phyloP scores from a whole-genome alignment of 2,113 vertebrate genomes.

The Anolis sagrei region DNA sequence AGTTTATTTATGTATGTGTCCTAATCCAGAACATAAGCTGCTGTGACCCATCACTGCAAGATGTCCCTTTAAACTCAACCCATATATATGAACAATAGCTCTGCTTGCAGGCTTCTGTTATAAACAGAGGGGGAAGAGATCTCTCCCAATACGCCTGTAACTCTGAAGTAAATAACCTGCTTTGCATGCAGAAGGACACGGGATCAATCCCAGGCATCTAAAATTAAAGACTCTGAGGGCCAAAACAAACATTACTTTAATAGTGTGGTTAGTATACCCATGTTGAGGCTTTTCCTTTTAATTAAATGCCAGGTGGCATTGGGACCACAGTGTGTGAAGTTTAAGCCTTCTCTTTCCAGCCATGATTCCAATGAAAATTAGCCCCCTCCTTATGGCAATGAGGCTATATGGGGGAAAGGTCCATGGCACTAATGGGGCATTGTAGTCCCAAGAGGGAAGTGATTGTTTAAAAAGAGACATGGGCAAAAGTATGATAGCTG shows the following conservation, averaged over 20 bases:
- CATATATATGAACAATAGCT: constrained; percentile 62
- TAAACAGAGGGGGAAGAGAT: constrained; percentile 65
- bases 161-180: background rate
- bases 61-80: constrained; percentile 61
- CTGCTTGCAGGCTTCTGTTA: constrained; percentile 63
- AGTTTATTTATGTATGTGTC: constrained; percentile 65
- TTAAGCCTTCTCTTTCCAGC: background rate
- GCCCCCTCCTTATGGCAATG: no score
- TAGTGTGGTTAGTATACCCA: background rate
- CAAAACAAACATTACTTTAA: background rate
- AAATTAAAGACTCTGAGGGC: constrained; percentile 22
- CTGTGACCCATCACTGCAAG: constrained; percentile 58
- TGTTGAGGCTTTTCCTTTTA: background rate
- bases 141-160: constrained; percentile 46
- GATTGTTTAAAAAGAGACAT: background rate
- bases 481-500: no score
- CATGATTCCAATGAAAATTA: background rate
- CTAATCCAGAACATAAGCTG: constrained; percentile 76
- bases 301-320: background rate
- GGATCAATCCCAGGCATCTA: background rate
- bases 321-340: background rate
- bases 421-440: no score
- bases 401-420: background rate
- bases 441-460: background rate
- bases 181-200: background rate